Base-by-base conservation (phyloP, 2,113 vertebrate genomes). In the Melospiza melodia region DNA sequence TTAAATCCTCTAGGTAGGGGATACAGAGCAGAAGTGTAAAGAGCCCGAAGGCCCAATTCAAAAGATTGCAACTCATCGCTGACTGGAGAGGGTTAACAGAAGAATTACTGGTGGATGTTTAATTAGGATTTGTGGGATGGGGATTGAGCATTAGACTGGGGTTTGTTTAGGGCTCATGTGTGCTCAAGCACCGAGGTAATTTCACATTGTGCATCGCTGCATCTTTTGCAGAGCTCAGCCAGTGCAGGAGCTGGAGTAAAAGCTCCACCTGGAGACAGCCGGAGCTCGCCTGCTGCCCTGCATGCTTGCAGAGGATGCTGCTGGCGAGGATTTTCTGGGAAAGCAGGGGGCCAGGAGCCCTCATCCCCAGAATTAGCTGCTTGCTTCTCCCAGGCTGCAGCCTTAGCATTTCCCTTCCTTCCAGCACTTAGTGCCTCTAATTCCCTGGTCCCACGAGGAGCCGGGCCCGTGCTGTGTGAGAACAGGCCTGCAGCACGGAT, bases 201-300 rank as follows among this genome's bases (percentile, higher is more conserved):
- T 93, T 95, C 85, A 90, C 85, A 62, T 28, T 75, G 90, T 57
- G 46, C 35, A 33, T 83, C 12, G 12, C 82, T 21, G 55, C 1
- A 0, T 59, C 79, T 76, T 94, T 86, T 0, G 8, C 59, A 1
- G 10, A 51, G 46, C 69, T 96, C 83, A 62, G 63, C 37, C 84
- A 46, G 76, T 25, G 76, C 19, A 12, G 95, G 95, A 85, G 55
- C 92, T 95, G n/a, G 97, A 97, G 95, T 95, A 83, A 98, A 98
- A 95, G 97, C 97, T 98, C 97, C 97, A 91, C 96, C 97, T 97
- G 95, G 96, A 97, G 98, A 96, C 89, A 76, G 52, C 24, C 3
- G 0, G 43, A 59, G 78, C 67, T 49, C 23, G 39, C 33, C 67
- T 39, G 84, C 63, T 67, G 87, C 55, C 71, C 75, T 4, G 20